phyloP scores from a whole-genome alignment of 2,113 vertebrate genomes.

The Beaufortia kweichowensis region DNA sequence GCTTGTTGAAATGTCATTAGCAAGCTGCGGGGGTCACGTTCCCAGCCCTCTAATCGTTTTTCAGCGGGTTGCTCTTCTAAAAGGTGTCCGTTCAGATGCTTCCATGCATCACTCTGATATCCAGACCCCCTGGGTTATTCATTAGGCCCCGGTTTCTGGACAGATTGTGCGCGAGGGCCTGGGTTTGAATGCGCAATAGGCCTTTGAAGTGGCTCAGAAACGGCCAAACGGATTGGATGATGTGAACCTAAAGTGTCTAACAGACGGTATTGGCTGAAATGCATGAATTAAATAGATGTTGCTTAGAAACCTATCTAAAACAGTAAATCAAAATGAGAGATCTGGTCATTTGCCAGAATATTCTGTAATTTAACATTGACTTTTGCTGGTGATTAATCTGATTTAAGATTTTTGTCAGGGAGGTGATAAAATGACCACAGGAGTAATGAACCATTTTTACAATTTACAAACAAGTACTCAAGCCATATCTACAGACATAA shows the following conservation, averaged over 20 bases:
- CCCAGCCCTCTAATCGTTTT: conserved; percentile 49
- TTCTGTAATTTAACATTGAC: too few relatives aligned
- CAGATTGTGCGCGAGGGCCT: conserved; percentile 25
- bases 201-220: conserved; percentile 14
- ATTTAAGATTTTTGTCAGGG: too few relatives aligned
- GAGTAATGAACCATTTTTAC: too few relatives aligned
- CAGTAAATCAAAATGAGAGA: background rate
- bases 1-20: conserved; percentile 53
- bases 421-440: too few relatives aligned
- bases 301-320: background rate
- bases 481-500: too few relatives aligned
- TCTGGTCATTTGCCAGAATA: too few relatives aligned
- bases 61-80: conserved; percentile 20
- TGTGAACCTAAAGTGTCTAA: background rate
- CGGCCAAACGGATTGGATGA: conserved; percentile 16
- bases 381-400: too few relatives aligned
- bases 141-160: conserved; percentile 45
- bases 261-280: background rate
- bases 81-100: conserved; percentile 25
- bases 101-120: conserved; percentile 47
- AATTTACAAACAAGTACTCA: too few relatives aligned
- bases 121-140: conserved; percentile 49
- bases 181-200: conserved; percentile 40
- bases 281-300: background rate
- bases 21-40: conserved; percentile 44